Percentiles rank a stretch among this genome's conserved stretches.
Conservation (phyloP, 2,888 invertebrate species). For the Argyra leucocephala region DNA sequence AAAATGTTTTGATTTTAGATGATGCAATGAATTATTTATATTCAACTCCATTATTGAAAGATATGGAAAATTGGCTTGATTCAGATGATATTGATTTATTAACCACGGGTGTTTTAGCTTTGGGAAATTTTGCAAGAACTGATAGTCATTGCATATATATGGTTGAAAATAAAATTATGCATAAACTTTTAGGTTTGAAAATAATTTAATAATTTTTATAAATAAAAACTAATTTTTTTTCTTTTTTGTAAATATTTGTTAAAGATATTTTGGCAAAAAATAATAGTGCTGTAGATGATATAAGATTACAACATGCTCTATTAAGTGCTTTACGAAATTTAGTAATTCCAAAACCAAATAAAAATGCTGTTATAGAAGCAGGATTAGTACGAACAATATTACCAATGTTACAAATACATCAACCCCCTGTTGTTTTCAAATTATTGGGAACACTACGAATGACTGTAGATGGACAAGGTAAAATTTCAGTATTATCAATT, state of each 20-base stretch:
- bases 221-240: not conserved
- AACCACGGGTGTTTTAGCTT: constrained; percentile 72
- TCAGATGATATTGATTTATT: constrained; percentile 63
- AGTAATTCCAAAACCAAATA: constrained; percentile 64
- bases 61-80: constrained; percentile 67
- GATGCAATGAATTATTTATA: constrained; percentile 81
- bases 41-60: constrained; percentile 57
- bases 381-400: constrained; percentile 65
- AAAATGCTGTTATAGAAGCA: constrained; percentile 58
- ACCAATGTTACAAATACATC: constrained; percentile 57
- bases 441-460: constrained; percentile 75
- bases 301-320: constrained; percentile 46
- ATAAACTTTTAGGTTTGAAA: constrained; percentile 53
- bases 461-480: constrained; percentile 76
- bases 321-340: constrained; percentile 68
- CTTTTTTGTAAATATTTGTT: constrained; percentile 34
- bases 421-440: constrained; percentile 77
- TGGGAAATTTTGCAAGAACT: constrained; percentile 83
- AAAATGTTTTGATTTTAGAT: constrained; percentile 51
- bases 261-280: constrained; percentile 46
- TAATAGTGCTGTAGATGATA: constrained; percentile 52
- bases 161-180: constrained; percentile 68
- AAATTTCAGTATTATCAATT: constrained; percentile 25
- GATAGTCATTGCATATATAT: constrained; percentile 76
- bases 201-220: not conserved